Evolutionary conservation across 2,797 vertebrate genomes (phyloP).

Genomic region (Argyrosomus regius): DNA sequence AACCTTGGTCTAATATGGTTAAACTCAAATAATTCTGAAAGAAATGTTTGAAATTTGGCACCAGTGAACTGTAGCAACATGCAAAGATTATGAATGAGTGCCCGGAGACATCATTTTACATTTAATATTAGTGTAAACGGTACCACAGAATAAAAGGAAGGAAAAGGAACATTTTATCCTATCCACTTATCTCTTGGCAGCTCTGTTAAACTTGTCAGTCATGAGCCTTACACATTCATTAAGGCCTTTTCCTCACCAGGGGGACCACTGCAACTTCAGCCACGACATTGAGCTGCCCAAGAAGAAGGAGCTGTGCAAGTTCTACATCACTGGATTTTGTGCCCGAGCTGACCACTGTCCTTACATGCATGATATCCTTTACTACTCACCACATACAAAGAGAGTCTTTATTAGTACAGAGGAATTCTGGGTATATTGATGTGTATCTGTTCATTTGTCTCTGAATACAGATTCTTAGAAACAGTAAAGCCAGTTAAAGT

Average conservation of each 20-base stretch:
- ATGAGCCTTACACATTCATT: background rate
- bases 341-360: slow-evolving; percentile 95
- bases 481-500: background rate
- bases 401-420: background rate
- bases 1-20: background rate
- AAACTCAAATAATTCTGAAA: background rate
- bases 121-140: background rate
- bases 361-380: slow-evolving; percentile 99
- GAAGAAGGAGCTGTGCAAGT: slow-evolving; percentile 97
- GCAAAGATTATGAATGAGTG: background rate
- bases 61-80: background rate
- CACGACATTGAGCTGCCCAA: slow-evolving; percentile 96
- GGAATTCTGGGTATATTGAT: background rate
- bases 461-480: background rate
- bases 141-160: background rate
- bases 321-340: slow-evolving; percentile 97
- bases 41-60: background rate
- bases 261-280: slow-evolving; percentile 98
- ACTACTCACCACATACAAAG: background rate
- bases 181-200: background rate
- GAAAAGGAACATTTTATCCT: background rate
- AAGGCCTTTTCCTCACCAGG: slow-evolving; percentile 79
- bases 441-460: background rate
- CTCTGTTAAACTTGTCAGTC: background rate
- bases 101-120: background rate